Conservation (phyloP, 2,888 invertebrate species). For the Cyrtodaria siliqua region DNA sequence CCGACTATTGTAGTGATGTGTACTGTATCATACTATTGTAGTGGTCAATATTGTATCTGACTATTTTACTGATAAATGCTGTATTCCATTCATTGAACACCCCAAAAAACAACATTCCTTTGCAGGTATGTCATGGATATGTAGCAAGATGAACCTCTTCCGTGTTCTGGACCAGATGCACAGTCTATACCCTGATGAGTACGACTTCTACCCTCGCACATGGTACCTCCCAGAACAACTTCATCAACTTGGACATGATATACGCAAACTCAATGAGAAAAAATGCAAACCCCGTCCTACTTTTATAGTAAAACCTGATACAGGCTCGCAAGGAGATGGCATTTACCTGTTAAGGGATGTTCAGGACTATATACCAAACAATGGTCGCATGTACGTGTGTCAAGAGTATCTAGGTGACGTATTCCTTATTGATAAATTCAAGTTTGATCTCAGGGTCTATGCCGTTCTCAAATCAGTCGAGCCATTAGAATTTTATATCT, state of each 20-base stretch:
- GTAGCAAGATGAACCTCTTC: conserved; percentile 86
- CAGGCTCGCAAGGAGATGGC: conserved; percentile 87
- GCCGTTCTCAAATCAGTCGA: conserved; percentile 86
- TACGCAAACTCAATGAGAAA: conserved; percentile 68
- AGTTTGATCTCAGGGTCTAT: conserved; percentile 87
- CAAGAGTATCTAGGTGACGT: conserved; percentile 87
- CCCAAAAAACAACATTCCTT: too few relatives aligned
- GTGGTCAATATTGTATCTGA: too few relatives aligned
- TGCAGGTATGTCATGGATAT: conserved; percentile 86
- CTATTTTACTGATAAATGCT: too few relatives aligned
- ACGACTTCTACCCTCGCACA: conserved; percentile 86
- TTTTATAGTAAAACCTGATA: conserved; percentile 87
- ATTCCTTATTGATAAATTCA: conserved; percentile 85
- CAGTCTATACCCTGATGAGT: conserved; percentile 86
- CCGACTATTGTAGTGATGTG: too few relatives aligned
- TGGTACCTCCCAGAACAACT: conserved; percentile 87
- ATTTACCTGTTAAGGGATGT: conserved; percentile 86
- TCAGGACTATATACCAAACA: conserved; percentile 78
- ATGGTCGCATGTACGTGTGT: conserved; percentile 78
- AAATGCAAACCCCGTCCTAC: conserved; percentile 78
- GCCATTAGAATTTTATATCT: conserved; percentile 86
- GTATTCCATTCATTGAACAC: too few relatives aligned
- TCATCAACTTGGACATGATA: conserved; percentile 81
- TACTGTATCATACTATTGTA: too few relatives aligned
- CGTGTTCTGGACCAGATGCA: conserved; percentile 86